Base-by-base conservation (phyloP, 2,797 vertebrate species). In the Halcyon badia region DNA sequence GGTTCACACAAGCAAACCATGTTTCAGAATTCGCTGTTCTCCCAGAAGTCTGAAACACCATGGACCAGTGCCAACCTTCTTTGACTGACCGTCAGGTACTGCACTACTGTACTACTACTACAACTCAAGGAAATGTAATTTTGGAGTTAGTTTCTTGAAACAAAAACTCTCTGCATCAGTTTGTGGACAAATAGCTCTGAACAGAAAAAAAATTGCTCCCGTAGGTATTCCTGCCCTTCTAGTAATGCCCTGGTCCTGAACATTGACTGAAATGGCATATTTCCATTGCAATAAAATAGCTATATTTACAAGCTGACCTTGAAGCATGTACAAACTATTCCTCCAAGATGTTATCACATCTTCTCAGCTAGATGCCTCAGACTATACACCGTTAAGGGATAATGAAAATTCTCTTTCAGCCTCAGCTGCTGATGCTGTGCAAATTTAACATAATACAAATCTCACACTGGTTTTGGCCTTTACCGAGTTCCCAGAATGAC, bases 331-430 rank as follows among this genome's bases (percentile, higher is more conserved):
- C 26, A 51, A 89, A 75, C 61, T 75, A 31, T 71, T 87, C 37
- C 79, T 94, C 58, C 54, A 57, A 70, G 41, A 83, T 61, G 13
- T 22, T 83, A 94, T 77, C 56, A 54, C 18, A 71, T 82, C 17
- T 70, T 75, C 82, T 94, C 82, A 88, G 49, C 57, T 80, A 95
- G 60, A 83, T 77, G 48, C 33, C 44, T 77, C 37, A 71, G 65
- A 84, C 21, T 80, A 39, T 31, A 48, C 22, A 48, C 44, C 79
- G 24, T 46, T 76, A 75, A 54, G 37, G 52, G 41, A 77, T 77
- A 91, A 94, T 22, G 48, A 87, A 95, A 96, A 79, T 56, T 90
- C 81, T 82, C 28, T 66, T 84, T 73, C 60, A 82, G 82, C 20
- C 57, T 54, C 57, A 70, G 83, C 68, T 87, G 58, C 66, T 83